phyloP scores from a whole-genome alignment of 1,140 invertebrate genomes.

The Potamilus streckersoni region DNA sequence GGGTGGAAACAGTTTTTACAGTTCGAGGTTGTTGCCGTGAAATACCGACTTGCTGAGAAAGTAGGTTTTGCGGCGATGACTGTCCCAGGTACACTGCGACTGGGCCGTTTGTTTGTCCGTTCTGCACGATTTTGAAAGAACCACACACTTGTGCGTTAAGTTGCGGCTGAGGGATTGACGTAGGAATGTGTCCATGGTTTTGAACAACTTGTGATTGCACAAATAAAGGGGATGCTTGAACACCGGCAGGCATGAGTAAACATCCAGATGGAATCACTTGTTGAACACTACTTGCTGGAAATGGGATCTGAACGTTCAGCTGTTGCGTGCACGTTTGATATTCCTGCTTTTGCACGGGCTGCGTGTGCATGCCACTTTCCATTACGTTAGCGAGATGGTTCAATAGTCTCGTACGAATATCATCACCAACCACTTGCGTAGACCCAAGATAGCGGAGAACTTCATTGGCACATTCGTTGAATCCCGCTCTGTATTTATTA shows the following conservation, averaged over 20 bases:
- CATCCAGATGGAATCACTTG: slow-evolving; percentile 16
- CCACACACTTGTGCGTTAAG: slow-evolving; percentile 16
- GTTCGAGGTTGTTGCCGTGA: background rate
- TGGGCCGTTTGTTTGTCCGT: slow-evolving; percentile 3
- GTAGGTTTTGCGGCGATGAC: slow-evolving; percentile 4
- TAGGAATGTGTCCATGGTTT: slow-evolving; percentile 10
- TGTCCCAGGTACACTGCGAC: slow-evolving; percentile 30
- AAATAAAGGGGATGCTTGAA: slow-evolving; percentile 25
- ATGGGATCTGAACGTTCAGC: slow-evolving; percentile 32
- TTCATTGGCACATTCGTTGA: slow-evolving; percentile 87
- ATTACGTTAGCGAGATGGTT: slow-evolving; percentile 37
- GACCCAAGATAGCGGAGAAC: slow-evolving; percentile 86
- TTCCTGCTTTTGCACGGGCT: slow-evolving; percentile 1
- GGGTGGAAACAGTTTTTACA: slow-evolving; percentile 4
- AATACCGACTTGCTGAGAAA: slow-evolving; percentile 1
- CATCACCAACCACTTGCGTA: slow-evolving; percentile 85
- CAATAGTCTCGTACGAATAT: slow-evolving; percentile 58
- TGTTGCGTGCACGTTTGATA: slow-evolving; percentile 1
- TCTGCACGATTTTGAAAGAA: slow-evolving; percentile 30
- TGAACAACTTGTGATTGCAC: slow-evolving; percentile 13
- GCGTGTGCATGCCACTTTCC: slow-evolving; percentile 4
- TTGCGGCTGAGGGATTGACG: slow-evolving; percentile 11
- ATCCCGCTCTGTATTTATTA: slow-evolving; percentile 89
- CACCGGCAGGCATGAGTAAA: slow-evolving; percentile 26
- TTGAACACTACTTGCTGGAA: slow-evolving; percentile 5